These are phyloP conservation scores for Falco novaeseelandiae DNA, from an alignment of 2,797 vertebrate species.

Conservation along the genomic window DNA sequence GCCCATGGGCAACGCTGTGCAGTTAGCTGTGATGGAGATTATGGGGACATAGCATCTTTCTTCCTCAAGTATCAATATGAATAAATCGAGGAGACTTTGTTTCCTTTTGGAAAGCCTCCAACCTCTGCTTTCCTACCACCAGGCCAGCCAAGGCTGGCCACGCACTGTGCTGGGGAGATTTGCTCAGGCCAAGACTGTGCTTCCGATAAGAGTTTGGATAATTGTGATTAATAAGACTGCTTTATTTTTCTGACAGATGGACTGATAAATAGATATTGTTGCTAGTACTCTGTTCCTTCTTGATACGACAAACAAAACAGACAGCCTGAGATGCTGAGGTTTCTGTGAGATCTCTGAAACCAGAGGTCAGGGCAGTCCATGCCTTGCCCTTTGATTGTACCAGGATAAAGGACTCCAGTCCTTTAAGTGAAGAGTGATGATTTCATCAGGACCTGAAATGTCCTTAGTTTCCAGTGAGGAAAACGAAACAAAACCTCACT, in stretches of 20 bases:
- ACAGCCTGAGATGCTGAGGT: background rate
- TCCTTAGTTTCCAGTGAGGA: slow-evolving; percentile 10
- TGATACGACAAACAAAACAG: background rate
- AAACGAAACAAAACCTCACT: slow-evolving; percentile 33
- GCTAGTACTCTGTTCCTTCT: background rate
- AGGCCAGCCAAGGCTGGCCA: background rate
- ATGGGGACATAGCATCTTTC: background rate
- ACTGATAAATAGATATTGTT: slow-evolving; percentile 16
- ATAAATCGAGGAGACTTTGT: background rate
- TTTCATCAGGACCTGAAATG: background rate
- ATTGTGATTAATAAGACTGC: background rate
- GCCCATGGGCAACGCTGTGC: background rate
- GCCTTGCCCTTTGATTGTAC: slow-evolving; percentile 21
- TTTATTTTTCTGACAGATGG: slow-evolving; percentile 17
- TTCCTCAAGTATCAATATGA: background rate
- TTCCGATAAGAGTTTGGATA: background rate
- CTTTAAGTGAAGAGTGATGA: background rate
- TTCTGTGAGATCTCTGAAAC: background rate
- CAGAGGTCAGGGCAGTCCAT: background rate
- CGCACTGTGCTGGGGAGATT: background rate
- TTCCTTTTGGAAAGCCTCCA: background rate
- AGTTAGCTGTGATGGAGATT: background rate
- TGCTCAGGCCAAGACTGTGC: background rate
- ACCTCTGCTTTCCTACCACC: background rate
- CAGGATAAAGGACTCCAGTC: background rate